Evolutionary conservation across 2,797 vertebrate genomes (phyloP), one percentile per base, ranked within the genome.

Genomic region (Diplodus puntazzo): DNA sequence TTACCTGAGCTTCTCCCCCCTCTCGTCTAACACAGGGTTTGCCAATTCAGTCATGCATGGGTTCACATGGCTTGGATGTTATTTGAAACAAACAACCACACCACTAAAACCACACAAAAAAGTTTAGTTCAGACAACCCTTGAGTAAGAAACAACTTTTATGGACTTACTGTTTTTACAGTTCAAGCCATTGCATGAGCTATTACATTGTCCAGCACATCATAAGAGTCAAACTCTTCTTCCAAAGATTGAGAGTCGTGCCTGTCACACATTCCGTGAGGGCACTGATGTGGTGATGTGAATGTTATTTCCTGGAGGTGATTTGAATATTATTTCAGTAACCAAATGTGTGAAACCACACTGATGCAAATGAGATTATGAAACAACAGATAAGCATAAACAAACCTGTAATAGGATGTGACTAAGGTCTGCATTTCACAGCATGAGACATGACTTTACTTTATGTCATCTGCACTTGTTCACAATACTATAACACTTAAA

Each of bases 311-410:
- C 25, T 62, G 21, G 16, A 55, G 20, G 18, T 30, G 9, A 69
- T 74, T 77, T 82, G 57, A 83, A 79, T 84, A 54, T 64, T 10
- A 55, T 65, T 21, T 52, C 3, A 43, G 11, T 30, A 75, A 55
- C 17, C 54, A 82, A 73, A 85, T 79, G 7, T 53, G 34, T 39
- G 17, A 63, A 63, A 52, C 79, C 64, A 14, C 30, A 49, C 9
- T 25, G 13, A 81, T 55, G 75, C 55, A 87, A 83, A 75, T 48
- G 1, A 70, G 39, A 43, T 23, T 62, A 68, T 54, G 11, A 5
- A 43, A 23, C 11, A 58, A 49, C 34, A 79, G 48, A 79, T 23
- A 62, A 13, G 7, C 2, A 1, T n/a, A 66, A 6, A 54, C 13
- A 34, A 7, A 34, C 20, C 16, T 34, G 25, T 25, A 11, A 1